Evolutionary conservation across 2,888 invertebrate species (phyloP).

Genomic region (Azorinus chamasolen): DNA sequence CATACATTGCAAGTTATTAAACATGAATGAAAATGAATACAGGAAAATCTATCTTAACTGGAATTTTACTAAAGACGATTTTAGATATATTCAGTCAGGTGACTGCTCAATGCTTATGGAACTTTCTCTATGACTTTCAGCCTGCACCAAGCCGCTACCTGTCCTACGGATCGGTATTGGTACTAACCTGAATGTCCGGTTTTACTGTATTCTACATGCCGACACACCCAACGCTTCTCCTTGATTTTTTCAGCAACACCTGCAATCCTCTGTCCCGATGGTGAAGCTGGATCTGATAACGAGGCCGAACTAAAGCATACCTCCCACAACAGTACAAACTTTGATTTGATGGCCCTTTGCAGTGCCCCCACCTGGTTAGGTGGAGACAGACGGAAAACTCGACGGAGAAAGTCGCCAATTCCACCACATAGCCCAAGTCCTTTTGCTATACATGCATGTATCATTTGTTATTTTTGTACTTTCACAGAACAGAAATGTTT

Average conservation of each 20-base stretch:
- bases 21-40: no score
- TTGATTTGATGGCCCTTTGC: slow-evolving; percentile 82
- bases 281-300: slow-evolving; percentile 49
- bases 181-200: no score
- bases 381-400: slow-evolving; percentile 74
- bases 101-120: no score
- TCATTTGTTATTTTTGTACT: background rate
- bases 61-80: no score
- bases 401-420: slow-evolving; percentile 59
- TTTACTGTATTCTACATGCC: no score
- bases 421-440: slow-evolving; percentile 42
- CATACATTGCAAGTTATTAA: no score
- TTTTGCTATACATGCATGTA: background rate
- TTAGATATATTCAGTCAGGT: no score
- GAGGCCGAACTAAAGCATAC: slow-evolving; percentile 39
- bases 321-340: slow-evolving; percentile 71
- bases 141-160: no score
- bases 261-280: slow-evolving; percentile 53
- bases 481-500: background rate
- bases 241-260: slow-evolving; percentile 43
- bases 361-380: slow-evolving; percentile 83
- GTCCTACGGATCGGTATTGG: no score
- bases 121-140: no score
- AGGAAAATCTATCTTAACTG: no score
- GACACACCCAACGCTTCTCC: no score